These are phyloP conservation scores for Oreochromis aureus DNA, from an alignment of 2,113 vertebrate genomes.

Conservation along the genomic window DNA sequence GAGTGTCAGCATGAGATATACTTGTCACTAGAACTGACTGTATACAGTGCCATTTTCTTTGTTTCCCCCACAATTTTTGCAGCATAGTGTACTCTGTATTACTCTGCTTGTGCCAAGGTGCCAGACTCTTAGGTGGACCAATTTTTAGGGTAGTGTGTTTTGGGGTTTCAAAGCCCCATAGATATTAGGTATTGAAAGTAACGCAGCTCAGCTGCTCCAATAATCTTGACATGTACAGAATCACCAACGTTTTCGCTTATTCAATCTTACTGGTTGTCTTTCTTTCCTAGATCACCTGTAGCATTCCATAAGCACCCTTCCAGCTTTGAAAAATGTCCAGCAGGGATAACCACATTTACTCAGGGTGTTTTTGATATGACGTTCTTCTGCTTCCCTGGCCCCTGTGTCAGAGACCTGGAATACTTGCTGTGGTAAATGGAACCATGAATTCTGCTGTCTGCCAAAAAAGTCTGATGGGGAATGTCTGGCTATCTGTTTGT, in stretches of 20 bases:
- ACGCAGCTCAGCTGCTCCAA: background rate
- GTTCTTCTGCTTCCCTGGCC: background rate
- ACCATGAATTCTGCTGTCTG: background rate
- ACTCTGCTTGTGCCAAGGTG: background rate
- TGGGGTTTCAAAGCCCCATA: background rate
- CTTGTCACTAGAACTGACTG: background rate
- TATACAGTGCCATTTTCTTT: background rate
- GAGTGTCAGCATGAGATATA: background rate
- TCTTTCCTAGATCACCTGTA: background rate
- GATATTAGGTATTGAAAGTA: background rate
- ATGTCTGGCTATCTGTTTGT: background rate
- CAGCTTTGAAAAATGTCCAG: background rate
- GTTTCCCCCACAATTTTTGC: background rate
- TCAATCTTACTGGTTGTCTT: background rate
- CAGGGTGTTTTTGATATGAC: background rate
- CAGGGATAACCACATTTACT: background rate
- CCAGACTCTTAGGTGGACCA: background rate
- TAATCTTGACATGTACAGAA: background rate
- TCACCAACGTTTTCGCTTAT: background rate
- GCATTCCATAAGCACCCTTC: background rate
- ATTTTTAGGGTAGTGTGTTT: background rate
- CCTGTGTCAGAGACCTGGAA: background rate
- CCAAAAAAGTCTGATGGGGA: background rate
- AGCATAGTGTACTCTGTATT: background rate
- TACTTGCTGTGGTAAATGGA: background rate